These are phyloP conservation scores for Spicauda simplicius DNA, from an alignment of 2,888 invertebrate species.

Conservation along the genomic window DNA sequence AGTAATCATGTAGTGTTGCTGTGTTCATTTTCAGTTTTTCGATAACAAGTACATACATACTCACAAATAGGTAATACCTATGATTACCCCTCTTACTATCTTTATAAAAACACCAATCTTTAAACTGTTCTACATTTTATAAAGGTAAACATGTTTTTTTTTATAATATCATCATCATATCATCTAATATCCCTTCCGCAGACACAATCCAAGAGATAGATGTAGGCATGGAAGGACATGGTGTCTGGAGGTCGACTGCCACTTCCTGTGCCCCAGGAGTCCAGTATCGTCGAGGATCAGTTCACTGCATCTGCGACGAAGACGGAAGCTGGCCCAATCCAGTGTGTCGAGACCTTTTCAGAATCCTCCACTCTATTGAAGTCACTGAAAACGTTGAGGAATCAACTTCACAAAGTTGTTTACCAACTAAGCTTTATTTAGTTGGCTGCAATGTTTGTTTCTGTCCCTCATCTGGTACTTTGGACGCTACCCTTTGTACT, in stretches of 20 bases:
- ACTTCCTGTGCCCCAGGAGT: constrained; percentile 62
- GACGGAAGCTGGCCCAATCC: constrained; percentile 74
- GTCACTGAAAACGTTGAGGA: constrained; percentile 44
- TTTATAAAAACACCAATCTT: too few relatives aligned
- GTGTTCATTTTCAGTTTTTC: too few relatives aligned
- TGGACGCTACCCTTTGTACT: constrained; percentile 61
- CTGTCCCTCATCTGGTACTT: constrained; percentile 56
- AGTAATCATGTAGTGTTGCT: too few relatives aligned
- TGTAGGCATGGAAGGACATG: constrained; percentile 73
- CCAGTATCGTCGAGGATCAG: constrained; percentile 55
- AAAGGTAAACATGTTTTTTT: too few relatives aligned
- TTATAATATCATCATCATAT: too few relatives aligned
- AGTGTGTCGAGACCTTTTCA: constrained; percentile 66
- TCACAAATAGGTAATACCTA: too few relatives aligned
- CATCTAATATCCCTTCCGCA: too few relatives aligned
- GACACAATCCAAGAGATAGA: constrained; percentile 63
- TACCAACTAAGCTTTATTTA: constrained; percentile 59
- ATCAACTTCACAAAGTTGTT: constrained; percentile 51
- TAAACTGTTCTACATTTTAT: too few relatives aligned
- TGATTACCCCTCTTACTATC: too few relatives aligned
- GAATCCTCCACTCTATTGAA: constrained; percentile 61
- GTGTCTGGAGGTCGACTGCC: constrained; percentile 60
- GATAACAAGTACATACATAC: too few relatives aligned
- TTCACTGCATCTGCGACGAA: constrained; percentile 67
- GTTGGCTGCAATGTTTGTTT: constrained; percentile 69